A percentile compares a stretch with the other conserved stretches of the same genome.
Evolutionary conservation across 2,797 vertebrate genomes (phyloP).

Genomic region (Acrocephalus scirpaceus): DNA sequence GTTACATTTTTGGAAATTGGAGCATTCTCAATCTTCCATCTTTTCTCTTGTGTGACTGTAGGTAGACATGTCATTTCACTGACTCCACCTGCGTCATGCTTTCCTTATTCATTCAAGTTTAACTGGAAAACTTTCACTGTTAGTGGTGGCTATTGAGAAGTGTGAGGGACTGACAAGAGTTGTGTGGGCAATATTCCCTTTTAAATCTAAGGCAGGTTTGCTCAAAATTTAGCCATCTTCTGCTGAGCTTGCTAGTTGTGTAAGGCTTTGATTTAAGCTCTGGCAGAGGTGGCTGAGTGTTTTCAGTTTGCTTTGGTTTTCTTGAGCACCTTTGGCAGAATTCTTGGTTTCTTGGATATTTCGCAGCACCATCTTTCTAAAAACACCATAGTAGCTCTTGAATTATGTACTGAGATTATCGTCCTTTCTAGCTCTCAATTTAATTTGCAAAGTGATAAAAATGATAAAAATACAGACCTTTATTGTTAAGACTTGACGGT

Average conservation of each 20-base stretch:
- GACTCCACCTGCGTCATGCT: background rate
- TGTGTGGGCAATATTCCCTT: background rate
- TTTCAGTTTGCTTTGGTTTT: conserved; percentile 39
- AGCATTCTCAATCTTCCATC: background rate
- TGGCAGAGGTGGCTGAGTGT: background rate
- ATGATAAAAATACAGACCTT: background rate
- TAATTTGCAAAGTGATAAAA: conserved; percentile 15
- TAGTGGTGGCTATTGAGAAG: conserved; percentile 7
- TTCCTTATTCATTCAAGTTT: background rate
- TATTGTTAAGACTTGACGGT: background rate
- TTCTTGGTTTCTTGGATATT: conserved; percentile 7
- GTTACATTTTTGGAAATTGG: background rate
- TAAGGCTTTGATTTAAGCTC: background rate
- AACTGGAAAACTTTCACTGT: conserved; percentile 31
- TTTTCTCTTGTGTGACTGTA: background rate
- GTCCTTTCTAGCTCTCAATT: background rate
- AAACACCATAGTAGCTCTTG: background rate
- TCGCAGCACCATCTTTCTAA: background rate
- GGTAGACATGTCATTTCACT: conserved; percentile 33
- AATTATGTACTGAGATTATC: background rate
- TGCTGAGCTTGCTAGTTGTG: background rate
- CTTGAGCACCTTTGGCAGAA: conserved; percentile 27
- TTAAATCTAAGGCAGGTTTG: background rate
- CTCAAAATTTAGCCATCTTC: background rate
- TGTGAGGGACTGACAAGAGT: conserved; percentile 7